Evolutionary conservation across 1,140 invertebrate species (phyloP), one percentile per base, ranked within the genome.

Genomic region (Drosophila paulistorum): DNA sequence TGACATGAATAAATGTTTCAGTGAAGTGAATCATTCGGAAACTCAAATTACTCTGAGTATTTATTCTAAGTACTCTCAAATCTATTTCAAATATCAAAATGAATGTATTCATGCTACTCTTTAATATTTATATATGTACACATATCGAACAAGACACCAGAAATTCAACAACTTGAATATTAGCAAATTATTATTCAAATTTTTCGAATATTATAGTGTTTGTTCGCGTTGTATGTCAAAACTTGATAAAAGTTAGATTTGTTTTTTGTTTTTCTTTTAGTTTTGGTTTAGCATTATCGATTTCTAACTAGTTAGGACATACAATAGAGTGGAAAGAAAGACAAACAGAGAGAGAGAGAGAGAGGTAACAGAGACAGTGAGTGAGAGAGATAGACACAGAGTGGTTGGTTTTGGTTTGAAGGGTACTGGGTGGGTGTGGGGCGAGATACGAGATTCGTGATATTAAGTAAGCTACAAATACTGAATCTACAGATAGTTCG

Each of bases 401-500:
- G 23, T 26, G 13, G 10, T 58, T 69, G 65, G 39, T 41, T 33
- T 64, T 33, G 58, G 68, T 66, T 60, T 11, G 13, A 39, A 60
- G 10, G 30, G 30, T 6, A 30, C 6, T 30, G 6, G 30, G 30
- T 30, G 30, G 23, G 23, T 26, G 23, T 26, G 61, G 64, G 60
- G 45, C 45, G 9, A 51, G 9, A 17, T 51, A 51, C 45, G 20
- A 48, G 30, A 51, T 51, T 51, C 45, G 45, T 51, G 45, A 48
- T 48, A 48, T 48, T 14, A 48, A 48, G 62, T 41, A 67, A 78
- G 71, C 83, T 85, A 86, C 81, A 68, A 58, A 68, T 74, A 70
- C 58, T 61, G 67, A 60, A 57, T 4, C 79, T 86, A 86, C 72
- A 59, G 54, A 60, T 80, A 59, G 54, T 54, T 83, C 84, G 84